Evolutionary conservation across 2,797 vertebrate genomes (phyloP), one percentile per base, ranked within the genome.

Genomic region (Petrocephalus sullivani): DNA sequence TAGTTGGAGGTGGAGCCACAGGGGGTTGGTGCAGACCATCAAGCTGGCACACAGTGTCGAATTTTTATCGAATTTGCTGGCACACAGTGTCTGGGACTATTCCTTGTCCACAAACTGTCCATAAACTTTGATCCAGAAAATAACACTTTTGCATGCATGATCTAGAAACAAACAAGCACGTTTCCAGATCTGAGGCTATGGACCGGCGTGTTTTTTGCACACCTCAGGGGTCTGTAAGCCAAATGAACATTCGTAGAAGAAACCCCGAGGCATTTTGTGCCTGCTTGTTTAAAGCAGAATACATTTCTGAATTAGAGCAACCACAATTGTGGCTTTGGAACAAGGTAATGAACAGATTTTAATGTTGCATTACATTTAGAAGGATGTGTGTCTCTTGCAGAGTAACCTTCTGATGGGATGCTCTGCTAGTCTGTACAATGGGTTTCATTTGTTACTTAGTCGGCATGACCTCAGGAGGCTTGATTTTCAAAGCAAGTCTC

Each of bases 351-450:
- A 28, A 67, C 28, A 14, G 28, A 71, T 71, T 71, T 71, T 37
- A 71, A 71, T 71, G 64, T 37, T 71, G 28, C 64, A 71, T 71
- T 16, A 71, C 64, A 37, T 78, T 46, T 78, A 57, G 56, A 57
- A 57, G 56, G 56, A 9, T 9, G 49, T 51, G 7, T 6, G 49
- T 51, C 49, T 7, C 8, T 57, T 3, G 56, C 56, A 57, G 56
- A 57, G 56, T 16, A 3, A 57, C 56, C 12, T 57, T 57, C 9
- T 57, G 56, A 57, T 19, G 16, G 28, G 9, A 71, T 23, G 87
- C n/a, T 89, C 58, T 86, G 64, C 87, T 90, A 51, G 49, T 84
- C 46, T 5, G 2, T n/a, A 78, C 28, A 71, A 71, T 71, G 64
- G 28, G 51, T 84, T 54, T 84, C 9, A 28, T 54, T 84, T 28